These are phyloP conservation scores for Hypocryptadius cinnamomeus DNA, from an alignment of 2,113 vertebrate species.

Conservation along the genomic window DNA sequence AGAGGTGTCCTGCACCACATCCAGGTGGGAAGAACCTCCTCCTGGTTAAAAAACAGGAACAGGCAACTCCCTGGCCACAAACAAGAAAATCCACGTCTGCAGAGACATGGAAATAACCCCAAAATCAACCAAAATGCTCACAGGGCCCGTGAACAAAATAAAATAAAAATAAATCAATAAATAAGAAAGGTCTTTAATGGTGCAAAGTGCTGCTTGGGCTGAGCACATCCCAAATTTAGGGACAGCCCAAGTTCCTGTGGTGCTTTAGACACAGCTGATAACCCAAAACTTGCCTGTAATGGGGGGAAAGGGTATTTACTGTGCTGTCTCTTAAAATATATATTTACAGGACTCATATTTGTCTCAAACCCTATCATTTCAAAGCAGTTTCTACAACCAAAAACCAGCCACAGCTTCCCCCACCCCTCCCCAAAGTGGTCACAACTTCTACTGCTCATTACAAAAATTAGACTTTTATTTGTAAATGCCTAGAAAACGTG, in stretches of 20 bases:
- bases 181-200: not conserved
- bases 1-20: not conserved
- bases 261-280: not conserved
- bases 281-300: not conserved
- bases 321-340: slow-evolving; percentile 1
- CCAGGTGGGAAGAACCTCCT: not conserved
- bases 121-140: not conserved
- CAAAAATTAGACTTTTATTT: slow-evolving; percentile 63
- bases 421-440: not conserved
- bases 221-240: not conserved
- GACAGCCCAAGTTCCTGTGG: not conserved
- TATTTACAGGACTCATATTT: not conserved
- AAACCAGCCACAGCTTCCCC: not conserved
- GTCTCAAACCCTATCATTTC: not conserved
- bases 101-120: not conserved
- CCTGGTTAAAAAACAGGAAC: not conserved
- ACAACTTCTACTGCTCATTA: slow-evolving; percentile 31
- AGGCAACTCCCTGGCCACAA: not conserved
- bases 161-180: no score
- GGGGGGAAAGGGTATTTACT: not conserved
- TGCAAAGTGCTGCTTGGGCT: not conserved
- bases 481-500: slow-evolving; percentile 37
- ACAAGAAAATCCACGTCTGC: not conserved
- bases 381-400: not conserved
- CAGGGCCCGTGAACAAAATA: not conserved